Evolutionary conservation across 2,888 invertebrate genomes (phyloP), one percentile per base, ranked within the genome.

Genomic region (Mythimna loreyi): DNA sequence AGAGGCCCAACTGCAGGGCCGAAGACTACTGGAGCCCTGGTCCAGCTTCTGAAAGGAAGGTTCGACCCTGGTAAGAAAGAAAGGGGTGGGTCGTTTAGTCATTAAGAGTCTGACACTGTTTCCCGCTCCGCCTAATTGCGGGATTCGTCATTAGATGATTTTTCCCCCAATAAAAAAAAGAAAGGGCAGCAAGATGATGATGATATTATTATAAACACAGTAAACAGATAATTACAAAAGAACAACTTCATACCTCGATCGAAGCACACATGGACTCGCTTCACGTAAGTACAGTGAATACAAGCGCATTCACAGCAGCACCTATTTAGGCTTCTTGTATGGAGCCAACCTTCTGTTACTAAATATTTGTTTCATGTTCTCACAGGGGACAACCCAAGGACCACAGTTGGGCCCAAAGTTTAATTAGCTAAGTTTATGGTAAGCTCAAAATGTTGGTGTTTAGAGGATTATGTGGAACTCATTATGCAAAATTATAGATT

Each of bases 381-480:
- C 75, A 74, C 57, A n/a, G 25, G 56, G 75, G 67, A 67, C 49
- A 55, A 83, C 82, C 85, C 30, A 62, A 82, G 85, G 86, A 85
- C 77, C 61, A 53, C 72, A 73, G 80, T 77, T 71, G 78, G 80
- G 59, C 67, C 75, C 73, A 72, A 89, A 90, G 86, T 90, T 90
- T 88, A 90, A 90, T 90, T 89, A 89, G 87, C 74, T 84, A 87
- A 90, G 86, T 89, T 89, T 80, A 82, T 82, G 79, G 72, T 59
- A 76, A 80, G 82, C 80, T 78, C 76, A 76, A 80, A 40, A 75
- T 59, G 74, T 76, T 68, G 63, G 63, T 77, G 80, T 78, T 80
- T 79, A 80, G 59, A 69, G 80, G 84, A 84, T 84, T 82, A 80
- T 59, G 60, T 64, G 52, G 67, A 80, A 83, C 84, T 76, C 78